A percentile compares a stretch with the other conserved stretches of the same genome.
Evolutionary conservation across 2,113 vertebrate species (phyloP).

Genomic region (Donacobius atricapilla): DNA sequence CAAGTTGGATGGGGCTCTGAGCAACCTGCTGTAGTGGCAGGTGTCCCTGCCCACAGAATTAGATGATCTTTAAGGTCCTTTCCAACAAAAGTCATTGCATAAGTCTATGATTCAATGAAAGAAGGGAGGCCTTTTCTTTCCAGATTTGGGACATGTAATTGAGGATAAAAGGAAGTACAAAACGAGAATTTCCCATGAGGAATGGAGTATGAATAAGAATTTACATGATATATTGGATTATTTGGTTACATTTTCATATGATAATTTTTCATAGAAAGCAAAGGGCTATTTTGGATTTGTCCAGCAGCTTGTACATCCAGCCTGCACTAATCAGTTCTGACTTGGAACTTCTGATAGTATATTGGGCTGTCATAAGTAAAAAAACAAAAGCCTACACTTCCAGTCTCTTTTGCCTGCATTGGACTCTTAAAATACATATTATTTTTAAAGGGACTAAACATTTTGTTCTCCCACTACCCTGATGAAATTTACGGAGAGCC

Average conservation of each 20-base stretch:
- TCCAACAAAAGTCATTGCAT: background rate
- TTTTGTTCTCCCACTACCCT: background rate
- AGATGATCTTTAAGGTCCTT: background rate
- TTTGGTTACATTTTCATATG: background rate
- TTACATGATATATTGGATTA: background rate
- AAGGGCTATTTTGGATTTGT: background rate
- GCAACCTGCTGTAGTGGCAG: background rate
- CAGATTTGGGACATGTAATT: background rate
- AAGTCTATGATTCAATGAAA: background rate
- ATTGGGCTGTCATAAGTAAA: background rate
- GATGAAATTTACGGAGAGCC: background rate
- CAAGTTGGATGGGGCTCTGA: background rate
- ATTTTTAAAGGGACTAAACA: background rate
- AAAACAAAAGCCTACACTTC: background rate
- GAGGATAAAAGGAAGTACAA: background rate
- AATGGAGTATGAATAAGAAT: background rate
- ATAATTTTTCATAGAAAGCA: background rate
- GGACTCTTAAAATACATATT: background rate
- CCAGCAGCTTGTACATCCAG: background rate
- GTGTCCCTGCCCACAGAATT: fast-evolving
- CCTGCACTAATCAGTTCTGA: background rate
- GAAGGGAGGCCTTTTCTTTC: background rate
- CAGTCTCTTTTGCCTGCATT: background rate
- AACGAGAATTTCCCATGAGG: background rate
- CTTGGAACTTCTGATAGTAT: fast-evolving